Percentiles rank a stretch among this genome's conserved stretches.
These are phyloP conservation scores for Hirtodrosophila trivittata DNA, from an alignment of 2,888 invertebrate genomes.

Conservation along the genomic window DNA sequence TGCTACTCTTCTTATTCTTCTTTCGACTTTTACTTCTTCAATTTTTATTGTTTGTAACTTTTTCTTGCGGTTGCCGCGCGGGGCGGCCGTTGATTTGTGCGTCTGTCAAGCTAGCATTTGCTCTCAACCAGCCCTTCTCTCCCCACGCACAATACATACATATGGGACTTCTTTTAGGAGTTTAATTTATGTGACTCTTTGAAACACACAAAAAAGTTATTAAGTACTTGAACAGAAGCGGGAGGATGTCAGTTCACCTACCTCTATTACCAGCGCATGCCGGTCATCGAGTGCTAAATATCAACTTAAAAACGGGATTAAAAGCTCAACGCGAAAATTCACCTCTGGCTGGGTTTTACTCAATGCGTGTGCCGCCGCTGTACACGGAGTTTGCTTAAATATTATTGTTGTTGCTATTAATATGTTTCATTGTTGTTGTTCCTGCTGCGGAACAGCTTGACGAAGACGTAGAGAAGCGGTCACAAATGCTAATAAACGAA, in stretches of 20 bases:
- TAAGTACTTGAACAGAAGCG: background rate
- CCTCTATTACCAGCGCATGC: slow-evolving; percentile 29
- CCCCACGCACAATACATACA: background rate
- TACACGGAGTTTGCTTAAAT: too few species aligned
- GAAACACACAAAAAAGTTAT: background rate
- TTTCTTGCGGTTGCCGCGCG: slow-evolving; percentile 22
- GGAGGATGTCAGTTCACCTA: background rate
- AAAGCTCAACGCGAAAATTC: too few species aligned
- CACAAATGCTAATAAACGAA: slow-evolving; percentile 2
- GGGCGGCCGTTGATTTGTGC: slow-evolving; percentile 29
- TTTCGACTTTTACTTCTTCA: slow-evolving; percentile 42
- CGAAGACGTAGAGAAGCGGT: slow-evolving; percentile 6
- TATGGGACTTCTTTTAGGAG: background rate
- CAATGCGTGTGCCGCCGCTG: too few species aligned
- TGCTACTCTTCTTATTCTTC: slow-evolving; percentile 31
- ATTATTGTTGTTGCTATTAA: too few species aligned
- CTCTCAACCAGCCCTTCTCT: slow-evolving; percentile 1
- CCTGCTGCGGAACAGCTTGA: background rate
- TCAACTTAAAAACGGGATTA: too few species aligned
- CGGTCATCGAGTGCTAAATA: background rate
- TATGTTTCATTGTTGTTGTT: background rate
- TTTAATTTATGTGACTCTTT: background rate
- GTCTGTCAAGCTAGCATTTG: slow-evolving; percentile 26
- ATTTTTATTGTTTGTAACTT: slow-evolving; percentile 55
- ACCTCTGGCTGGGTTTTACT: too few species aligned